Conservation (phyloP, 2,797 vertebrate species). For the Dicrostonyx torquatus region DNA sequence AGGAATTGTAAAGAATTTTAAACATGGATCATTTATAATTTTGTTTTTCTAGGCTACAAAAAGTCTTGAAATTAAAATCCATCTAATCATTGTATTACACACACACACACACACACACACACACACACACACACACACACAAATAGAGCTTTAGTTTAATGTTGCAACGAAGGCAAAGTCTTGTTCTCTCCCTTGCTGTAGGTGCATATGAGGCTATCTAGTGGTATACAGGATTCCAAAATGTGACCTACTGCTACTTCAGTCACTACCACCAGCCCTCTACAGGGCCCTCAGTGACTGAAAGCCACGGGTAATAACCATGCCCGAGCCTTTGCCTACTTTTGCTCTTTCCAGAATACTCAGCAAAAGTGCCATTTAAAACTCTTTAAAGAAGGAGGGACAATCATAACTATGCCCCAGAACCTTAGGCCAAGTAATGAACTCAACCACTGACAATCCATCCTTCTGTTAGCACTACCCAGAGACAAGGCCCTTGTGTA, state of each 20-base stretch:
- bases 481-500: neutral
- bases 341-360: neutral
- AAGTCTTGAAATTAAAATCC: slow-evolving; percentile 50
- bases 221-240: neutral
- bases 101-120: neutral
- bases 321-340: neutral
- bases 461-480: neutral
- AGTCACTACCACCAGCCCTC: neutral
- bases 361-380: neutral
- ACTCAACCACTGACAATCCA: neutral
- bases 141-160: neutral
- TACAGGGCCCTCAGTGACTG: neutral
- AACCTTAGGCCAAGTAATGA: neutral
- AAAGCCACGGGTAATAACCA: neutral
- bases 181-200: neutral
- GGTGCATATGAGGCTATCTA: neutral
- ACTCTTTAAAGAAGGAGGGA: neutral
- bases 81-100: neutral
- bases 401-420: too few relatives aligned
- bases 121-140: neutral
- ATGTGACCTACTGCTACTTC: neutral
- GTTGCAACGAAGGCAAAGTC: neutral
- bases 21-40: neutral
- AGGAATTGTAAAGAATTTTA: neutral
- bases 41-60: slow-evolving; percentile 12